phyloP scores from a whole-genome alignment of 2,797 vertebrate genomes.

The Lophotriccus pileatus region DNA sequence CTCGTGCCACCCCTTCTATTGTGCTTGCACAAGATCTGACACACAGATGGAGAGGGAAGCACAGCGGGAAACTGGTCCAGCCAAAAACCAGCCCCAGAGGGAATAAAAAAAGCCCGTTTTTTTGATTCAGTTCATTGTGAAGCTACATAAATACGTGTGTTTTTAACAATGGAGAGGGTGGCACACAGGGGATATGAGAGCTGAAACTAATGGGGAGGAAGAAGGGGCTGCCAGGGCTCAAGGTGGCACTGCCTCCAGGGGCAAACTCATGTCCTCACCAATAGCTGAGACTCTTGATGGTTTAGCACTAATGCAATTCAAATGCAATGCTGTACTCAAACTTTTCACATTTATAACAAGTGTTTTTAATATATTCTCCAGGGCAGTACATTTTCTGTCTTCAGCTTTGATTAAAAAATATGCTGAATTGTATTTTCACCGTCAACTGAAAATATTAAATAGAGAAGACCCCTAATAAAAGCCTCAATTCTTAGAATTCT shows the following conservation, averaged over 20 bases:
- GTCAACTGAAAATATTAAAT: not conserved
- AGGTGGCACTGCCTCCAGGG: not conserved
- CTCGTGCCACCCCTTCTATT: not conserved
- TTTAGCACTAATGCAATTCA: not conserved
- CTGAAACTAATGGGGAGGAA: not conserved
- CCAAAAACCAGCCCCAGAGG: not conserved
- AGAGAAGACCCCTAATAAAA: not conserved
- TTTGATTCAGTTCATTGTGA: not conserved
- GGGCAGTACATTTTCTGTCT: not conserved
- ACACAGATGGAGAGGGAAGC: not conserved
- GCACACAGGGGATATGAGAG: not conserved
- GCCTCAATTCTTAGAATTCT: not conserved
- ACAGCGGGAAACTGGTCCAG: not conserved
- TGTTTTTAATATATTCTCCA: slow-evolving; percentile 10
- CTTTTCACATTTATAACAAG: not conserved
- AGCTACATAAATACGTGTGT: not conserved
- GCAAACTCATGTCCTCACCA: not conserved
- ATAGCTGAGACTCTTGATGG: not conserved
- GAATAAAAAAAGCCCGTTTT: not conserved
- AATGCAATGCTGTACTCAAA: not conserved
- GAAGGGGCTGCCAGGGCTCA: not conserved
- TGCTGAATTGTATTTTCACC: not conserved
- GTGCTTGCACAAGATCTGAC: not conserved
- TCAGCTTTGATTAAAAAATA: not conserved
- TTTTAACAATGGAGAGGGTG: not conserved